Evolutionary conservation across 2,797 vertebrate species (phyloP).

Genomic region (Gambelia wislizenii): DNA sequence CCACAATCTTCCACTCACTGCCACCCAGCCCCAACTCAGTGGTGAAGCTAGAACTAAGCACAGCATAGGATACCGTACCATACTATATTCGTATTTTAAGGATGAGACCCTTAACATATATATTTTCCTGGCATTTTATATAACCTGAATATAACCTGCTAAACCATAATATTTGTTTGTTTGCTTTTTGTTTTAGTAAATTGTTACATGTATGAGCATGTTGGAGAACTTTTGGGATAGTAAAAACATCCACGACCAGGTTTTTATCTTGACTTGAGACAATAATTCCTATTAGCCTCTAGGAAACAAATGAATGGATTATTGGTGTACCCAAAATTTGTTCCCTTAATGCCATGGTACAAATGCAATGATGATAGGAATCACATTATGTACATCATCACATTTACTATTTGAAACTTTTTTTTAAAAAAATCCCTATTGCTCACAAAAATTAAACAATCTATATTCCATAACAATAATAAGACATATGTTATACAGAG

Average conservation of each 20-base stretch:
- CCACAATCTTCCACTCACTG: background rate
- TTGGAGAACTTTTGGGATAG: slow-evolving; percentile 15
- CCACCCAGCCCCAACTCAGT: background rate
- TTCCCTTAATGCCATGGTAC: background rate
- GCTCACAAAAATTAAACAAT: background rate
- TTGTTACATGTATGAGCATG: background rate
- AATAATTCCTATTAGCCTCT: slow-evolving; percentile 34
- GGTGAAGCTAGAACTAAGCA: background rate
- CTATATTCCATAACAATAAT: background rate
- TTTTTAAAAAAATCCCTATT: background rate
- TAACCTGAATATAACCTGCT: background rate
- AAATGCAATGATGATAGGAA: background rate
- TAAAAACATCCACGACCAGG: background rate
- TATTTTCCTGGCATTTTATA: background rate
- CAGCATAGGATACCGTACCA: background rate
- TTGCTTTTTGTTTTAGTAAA: background rate
- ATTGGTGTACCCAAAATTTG: background rate
- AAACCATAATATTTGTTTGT: background rate
- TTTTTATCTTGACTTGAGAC: slow-evolving; percentile 22
- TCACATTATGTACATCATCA: background rate
- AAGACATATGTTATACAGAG: background rate
- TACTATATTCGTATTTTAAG: background rate
- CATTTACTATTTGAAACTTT: background rate
- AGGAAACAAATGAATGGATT: background rate
- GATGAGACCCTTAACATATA: background rate